Evolutionary conservation across 30 jellyfish, hydroid and myxozoan genomes (phyloP), one percentile per base, ranked within the genome.

Genomic region (Mastigias papua): DNA sequence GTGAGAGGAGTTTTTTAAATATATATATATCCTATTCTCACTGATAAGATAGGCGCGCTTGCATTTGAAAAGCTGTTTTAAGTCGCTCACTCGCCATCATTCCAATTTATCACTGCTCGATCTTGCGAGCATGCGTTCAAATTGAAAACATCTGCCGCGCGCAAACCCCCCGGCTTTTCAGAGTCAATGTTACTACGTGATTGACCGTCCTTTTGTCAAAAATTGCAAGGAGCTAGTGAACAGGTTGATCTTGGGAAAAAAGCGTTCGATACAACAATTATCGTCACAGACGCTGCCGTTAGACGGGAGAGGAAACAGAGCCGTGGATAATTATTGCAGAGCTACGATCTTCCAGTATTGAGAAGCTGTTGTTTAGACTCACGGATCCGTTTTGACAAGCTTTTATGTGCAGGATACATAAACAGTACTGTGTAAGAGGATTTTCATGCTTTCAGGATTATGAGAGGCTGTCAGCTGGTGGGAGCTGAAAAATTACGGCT

Each of bases 171-270:
- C 88, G 82, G 84, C 68, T 85, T 73, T 34, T 0, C 88, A 37
- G 73, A 72, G 86, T 83, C 84, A 73, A 58, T 85, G 88, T 63
- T 69, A 37, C 83, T 51, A 48, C 84, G 70, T 83, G 86, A 83
- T 83, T 83, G 92, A 83, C 92, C 92, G 92, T 83, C 88, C 78
- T 76, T 73, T 72, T 85, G 88, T 85, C 80, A 85, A 79, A 67
- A 85, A 73, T 42, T 57, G 82, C 94, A 85, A 62, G 54, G 81
- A 79, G 81, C 42, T 73, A 46, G 81, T 25, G 90, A 64, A 85
- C 94, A 72, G 94, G 94, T 85, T 85, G 94, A 85, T 85, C 82
- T 85, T 60, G 77, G 88, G 86, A 85, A 85, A 75, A 82, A 77
- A 63, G 64, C 29, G 37, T 62, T 85, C 49, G 94, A 73, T 85